Evolutionary conservation across 2,888 invertebrate genomes (phyloP), one percentile per base, ranked within the genome.

Genomic region (Lysandra bellargus): DNA sequence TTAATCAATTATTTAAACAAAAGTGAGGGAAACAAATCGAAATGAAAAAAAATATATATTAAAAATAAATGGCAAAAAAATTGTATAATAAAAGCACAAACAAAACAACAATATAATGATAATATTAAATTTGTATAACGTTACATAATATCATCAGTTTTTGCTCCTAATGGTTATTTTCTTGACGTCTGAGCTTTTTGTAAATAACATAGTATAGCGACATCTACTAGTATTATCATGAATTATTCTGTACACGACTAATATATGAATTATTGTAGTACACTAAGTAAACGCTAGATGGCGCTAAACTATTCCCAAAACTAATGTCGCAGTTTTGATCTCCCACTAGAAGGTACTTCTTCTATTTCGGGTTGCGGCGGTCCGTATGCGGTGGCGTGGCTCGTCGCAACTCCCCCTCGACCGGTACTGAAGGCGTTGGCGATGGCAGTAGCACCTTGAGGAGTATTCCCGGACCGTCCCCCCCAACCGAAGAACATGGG

Each of bases 371-470:
- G 89, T 86, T 95, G 89, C 1, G 96, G 95, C 76, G 95, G 95
- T 4, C 96, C 97, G 85, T 96, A 97, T 1, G 97, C 96, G 0
- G 96, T 96, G 0, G 97, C 97, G 83, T 97, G 96, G 83, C 97
- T 97, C 80, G 95, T 96, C 14, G 97, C 97, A 2, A 97, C 96
- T 1, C 97, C 97, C 3, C 97, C 96, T 82, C 95, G 95, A 1
- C 96, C 96, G 0, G 96, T 97, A 86, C 96, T 97, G 87, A 96
- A 97, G 80, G 96, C 96, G 85, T 97, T 97, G 49, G 97, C 97
- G 30, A 97, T 95, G 1, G 97, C 97, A 0, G 96, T 96, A 14
- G 96, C 95, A 0, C 95, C 95, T 4, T 96, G 96, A 0, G 95
- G 95, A n/a, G 91, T 91, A 0, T 91, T 91, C 0, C 88, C 90